Percentiles rank a stretch among this genome's conserved stretches.
phyloP scores from a whole-genome alignment of 2,888 invertebrate genomes.

The Oithona nana region DNA sequence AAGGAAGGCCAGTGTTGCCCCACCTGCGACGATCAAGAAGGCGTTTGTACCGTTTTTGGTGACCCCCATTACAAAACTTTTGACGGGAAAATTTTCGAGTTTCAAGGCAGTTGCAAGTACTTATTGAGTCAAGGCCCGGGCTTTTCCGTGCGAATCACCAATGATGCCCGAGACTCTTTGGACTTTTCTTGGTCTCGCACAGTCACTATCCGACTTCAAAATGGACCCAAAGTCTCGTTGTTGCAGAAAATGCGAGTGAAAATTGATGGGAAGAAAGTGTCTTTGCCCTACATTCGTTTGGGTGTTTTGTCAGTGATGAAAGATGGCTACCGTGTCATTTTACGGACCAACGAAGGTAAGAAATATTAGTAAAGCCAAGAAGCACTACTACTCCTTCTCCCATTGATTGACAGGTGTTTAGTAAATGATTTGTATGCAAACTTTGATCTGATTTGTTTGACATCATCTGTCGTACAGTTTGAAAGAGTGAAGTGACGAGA shows the following conservation, averaged over 20 bases:
- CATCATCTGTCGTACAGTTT: too few species aligned
- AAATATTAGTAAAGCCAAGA: background rate
- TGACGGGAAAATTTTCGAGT: slow-evolving; percentile 80
- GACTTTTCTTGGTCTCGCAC: slow-evolving; percentile 81
- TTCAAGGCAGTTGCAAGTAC: slow-evolving; percentile 83
- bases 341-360: slow-evolving; percentile 27
- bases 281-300: slow-evolving; percentile 40
- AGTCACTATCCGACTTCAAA: slow-evolving; percentile 39
- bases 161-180: slow-evolving; percentile 57
- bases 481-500: too few species aligned
- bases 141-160: slow-evolving; percentile 72
- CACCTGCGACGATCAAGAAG: slow-evolving; percentile 46
- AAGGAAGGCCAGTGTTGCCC: slow-evolving; percentile 72
- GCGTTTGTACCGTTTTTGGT: slow-evolving; percentile 80
- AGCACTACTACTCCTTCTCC: too few species aligned
- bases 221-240: slow-evolving; percentile 48
- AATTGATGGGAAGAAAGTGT: slow-evolving; percentile 52
- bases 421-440: background rate
- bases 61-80: slow-evolving; percentile 89
- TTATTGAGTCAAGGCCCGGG: slow-evolving; percentile 44
- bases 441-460: background rate
- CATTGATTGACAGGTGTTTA: background rate
- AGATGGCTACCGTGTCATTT: slow-evolving; percentile 29
- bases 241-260: slow-evolving; percentile 68
- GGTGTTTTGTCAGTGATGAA: slow-evolving; percentile 33